These are phyloP conservation scores for Pentamera pediparva DNA, from an alignment of 53 echinoderm and acorn worm genomes.

Conservation along the genomic window DNA sequence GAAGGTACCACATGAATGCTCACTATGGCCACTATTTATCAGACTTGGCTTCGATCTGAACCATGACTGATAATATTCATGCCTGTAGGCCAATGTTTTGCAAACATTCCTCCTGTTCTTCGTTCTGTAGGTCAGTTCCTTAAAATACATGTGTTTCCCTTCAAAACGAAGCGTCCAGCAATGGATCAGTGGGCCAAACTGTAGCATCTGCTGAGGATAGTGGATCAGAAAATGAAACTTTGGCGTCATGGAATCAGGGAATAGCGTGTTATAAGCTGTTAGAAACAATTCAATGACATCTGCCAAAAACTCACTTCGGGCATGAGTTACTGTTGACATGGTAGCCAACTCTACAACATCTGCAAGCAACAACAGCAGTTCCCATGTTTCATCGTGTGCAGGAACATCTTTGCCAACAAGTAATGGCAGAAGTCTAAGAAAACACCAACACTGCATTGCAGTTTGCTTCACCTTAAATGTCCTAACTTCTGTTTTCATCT, in stretches of 20 bases:
- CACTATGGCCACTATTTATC: background rate
- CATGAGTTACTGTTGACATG: background rate
- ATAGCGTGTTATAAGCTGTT: background rate
- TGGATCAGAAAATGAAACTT: constrained; percentile 40
- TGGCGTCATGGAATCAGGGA: constrained; percentile 38
- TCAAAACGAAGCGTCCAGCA: constrained; percentile 42
- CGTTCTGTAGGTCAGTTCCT: constrained; percentile 35
- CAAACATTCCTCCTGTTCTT: constrained; percentile 41
- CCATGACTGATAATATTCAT: constrained; percentile 44
- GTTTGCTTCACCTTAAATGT: constrained; percentile 34
- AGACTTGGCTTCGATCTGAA: background rate
- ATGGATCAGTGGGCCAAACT: constrained; percentile 40
- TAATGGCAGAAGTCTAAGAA: constrained; percentile 37
- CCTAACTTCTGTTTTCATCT: background rate
- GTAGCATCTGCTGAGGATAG: constrained; percentile 32
- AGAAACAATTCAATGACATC: constrained; percentile 37
- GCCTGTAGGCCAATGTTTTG: constrained; percentile 37
- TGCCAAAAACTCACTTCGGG: constrained; percentile 5
- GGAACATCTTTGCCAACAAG: constrained; percentile 34
- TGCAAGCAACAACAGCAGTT: constrained; percentile 18
- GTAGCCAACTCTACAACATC: constrained; percentile 39
- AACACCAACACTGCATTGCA: constrained; percentile 42
- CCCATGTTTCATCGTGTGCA: constrained; percentile 31
- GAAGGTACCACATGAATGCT: constrained; percentile 21
- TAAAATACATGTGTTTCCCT: constrained; percentile 47